Conservation (phyloP, 2,888 invertebrate species). For the Cephus spinipes region DNA sequence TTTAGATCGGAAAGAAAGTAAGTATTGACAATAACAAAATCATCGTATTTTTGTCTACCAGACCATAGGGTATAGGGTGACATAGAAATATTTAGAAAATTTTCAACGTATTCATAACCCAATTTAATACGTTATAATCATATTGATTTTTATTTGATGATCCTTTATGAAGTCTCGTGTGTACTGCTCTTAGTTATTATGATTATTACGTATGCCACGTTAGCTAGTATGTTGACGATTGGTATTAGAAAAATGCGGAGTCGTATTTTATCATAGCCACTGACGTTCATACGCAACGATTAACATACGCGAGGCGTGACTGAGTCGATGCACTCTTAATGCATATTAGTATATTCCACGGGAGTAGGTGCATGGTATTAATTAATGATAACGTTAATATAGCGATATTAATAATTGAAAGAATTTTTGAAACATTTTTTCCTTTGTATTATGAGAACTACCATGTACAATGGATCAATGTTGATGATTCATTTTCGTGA, state of each 20-base stretch:
- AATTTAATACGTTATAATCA: neutral
- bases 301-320: neutral
- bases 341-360: neutral
- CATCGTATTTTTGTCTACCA: neutral
- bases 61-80: neutral
- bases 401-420: neutral
- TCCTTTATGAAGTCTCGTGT: neutral
- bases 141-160: neutral
- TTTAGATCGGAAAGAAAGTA: neutral
- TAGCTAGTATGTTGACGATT: neutral
- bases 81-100: neutral
- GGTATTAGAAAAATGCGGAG: neutral
- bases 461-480: neutral
- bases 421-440: neutral
- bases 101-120: neutral
- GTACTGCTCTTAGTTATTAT: neutral
- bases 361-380: neutral
- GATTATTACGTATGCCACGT: neutral
- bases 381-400: neutral
- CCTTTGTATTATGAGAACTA: neutral
- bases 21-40: neutral
- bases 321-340: neutral
- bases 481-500: neutral
- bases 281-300: neutral
- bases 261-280: neutral